Percentiles rank a stretch among this genome's conserved stretches.
Conservation (phyloP, 1,140 invertebrate species). For the Rhynchophorus ferrugineus region DNA sequence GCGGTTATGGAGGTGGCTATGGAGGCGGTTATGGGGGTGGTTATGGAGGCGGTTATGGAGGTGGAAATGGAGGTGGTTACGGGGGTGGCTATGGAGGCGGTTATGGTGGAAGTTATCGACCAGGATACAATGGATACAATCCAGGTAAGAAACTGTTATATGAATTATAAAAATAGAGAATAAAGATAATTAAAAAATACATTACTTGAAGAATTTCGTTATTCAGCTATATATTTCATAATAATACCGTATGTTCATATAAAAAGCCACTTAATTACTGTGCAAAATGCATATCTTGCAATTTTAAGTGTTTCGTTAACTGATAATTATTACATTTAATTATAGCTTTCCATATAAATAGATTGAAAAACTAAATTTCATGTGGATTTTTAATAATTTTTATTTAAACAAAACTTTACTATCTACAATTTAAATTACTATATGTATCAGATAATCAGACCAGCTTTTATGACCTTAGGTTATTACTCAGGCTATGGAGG, state of each 20-base stretch:
- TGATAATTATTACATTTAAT: no score
- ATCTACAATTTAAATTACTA: no score
- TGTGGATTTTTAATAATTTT: neutral
- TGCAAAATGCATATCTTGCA: no score
- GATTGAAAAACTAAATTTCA: no score
- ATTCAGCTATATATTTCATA: no score
- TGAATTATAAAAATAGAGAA: neutral
- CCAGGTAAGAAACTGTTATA: neutral
- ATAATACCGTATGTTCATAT: no score
- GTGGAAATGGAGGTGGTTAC: neutral
- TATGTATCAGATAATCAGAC: no score
- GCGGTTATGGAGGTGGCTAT: neutral
- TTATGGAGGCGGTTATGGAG: neutral
- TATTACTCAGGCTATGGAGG: conserved; percentile 9
- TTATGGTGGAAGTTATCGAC: neutral
- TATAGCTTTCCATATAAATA: no score
- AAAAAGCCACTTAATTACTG: no score
- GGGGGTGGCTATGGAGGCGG: neutral
- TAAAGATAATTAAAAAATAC: neutral
- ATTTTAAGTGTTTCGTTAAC: no score
- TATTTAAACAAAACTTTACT: neutral
- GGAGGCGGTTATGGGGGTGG: neutral
- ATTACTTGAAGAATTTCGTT: neutral
- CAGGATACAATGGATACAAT: neutral
- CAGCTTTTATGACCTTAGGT: no score